Conservation (phyloP, 2,888 invertebrate species). For the Eubasilissa splendida region DNA sequence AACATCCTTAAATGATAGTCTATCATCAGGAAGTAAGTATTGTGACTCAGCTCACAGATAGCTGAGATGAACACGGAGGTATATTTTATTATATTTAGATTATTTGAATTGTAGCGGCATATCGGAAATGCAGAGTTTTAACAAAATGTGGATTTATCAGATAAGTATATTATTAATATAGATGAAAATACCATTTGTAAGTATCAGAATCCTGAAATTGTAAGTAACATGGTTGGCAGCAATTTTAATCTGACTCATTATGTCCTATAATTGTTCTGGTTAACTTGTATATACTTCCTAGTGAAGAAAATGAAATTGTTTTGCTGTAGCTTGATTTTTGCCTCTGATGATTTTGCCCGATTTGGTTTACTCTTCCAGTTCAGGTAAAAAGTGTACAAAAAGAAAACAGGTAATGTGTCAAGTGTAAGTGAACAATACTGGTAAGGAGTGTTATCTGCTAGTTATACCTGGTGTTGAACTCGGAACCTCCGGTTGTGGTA, state of each 20-base stretch:
- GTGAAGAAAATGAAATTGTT: too few species aligned
- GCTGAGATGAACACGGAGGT: not conserved
- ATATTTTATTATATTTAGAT: slow-evolving; percentile 14
- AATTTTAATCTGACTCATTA: slow-evolving; percentile 1
- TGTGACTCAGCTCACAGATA: slow-evolving; percentile 1
- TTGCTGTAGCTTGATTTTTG: slow-evolving; percentile 12
- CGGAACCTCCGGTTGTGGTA: slow-evolving; percentile 10
- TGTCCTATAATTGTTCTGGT: too few species aligned
- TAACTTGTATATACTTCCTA: too few species aligned
- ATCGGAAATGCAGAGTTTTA: slow-evolving; percentile 19
- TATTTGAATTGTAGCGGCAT: slow-evolving; percentile 7
- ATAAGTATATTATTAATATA: slow-evolving; percentile 29
- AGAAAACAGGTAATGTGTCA: not conserved
- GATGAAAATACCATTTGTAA: slow-evolving; percentile 18
- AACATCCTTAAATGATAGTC: too few species aligned
- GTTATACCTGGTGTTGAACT: not conserved
- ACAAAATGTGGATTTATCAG: slow-evolving; percentile 35
- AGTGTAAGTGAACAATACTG: slow-evolving; percentile 29
- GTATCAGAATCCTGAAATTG: slow-evolving; percentile 28
- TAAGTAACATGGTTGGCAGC: slow-evolving; percentile 35
- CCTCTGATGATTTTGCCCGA: slow-evolving; percentile 33
- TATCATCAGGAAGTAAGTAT: slow-evolving; percentile 1
- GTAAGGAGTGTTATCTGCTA: slow-evolving; percentile 18
- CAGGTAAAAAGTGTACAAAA: slow-evolving; percentile 22
- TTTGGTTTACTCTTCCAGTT: slow-evolving; percentile 13